Conservation (phyloP, 2,113 vertebrate species). For the Jacana jacana region DNA sequence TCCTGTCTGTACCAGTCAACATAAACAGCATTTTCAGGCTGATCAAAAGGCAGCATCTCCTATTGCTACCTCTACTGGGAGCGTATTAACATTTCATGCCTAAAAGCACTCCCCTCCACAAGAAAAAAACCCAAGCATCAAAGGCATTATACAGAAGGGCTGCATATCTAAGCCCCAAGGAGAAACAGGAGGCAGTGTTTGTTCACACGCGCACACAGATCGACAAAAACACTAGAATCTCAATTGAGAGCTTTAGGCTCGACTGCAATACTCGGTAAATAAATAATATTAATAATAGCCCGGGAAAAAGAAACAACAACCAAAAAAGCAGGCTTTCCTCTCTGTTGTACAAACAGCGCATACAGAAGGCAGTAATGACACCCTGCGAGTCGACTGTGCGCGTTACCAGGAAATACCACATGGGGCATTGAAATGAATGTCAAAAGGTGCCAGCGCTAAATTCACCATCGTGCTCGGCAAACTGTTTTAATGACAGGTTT, state of each 20-base stretch:
- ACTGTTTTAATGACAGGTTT: slow-evolving; percentile 65
- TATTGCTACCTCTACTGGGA: background rate
- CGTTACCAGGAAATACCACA: slow-evolving; percentile 11
- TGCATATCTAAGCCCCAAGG: background rate
- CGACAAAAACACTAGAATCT: slow-evolving; percentile 13
- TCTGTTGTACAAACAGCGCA: background rate
- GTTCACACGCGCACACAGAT: background rate
- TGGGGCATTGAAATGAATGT: slow-evolving; percentile 50
- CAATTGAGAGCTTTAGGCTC: background rate
- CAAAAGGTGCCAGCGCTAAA: slow-evolving; percentile 48
- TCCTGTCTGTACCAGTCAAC: background rate
- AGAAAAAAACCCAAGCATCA: slow-evolving; percentile 18
- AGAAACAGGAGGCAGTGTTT: background rate
- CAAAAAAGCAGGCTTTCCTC: background rate
- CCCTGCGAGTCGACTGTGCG: background rate
- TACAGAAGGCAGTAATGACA: background rate
- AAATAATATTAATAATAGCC: slow-evolving; percentile 40
- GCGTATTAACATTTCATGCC: slow-evolving; percentile 31
- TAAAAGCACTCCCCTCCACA: slow-evolving; percentile 17
- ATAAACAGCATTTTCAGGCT: background rate
- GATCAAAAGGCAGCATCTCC: slow-evolving; percentile 42
- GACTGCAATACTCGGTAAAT: background rate
- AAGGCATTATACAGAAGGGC: background rate
- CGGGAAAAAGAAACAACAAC: background rate
- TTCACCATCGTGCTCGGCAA: slow-evolving; percentile 51